phyloP scores from a whole-genome alignment of 2,797 vertebrate species.

The Gadopsis bispinosus region DNA sequence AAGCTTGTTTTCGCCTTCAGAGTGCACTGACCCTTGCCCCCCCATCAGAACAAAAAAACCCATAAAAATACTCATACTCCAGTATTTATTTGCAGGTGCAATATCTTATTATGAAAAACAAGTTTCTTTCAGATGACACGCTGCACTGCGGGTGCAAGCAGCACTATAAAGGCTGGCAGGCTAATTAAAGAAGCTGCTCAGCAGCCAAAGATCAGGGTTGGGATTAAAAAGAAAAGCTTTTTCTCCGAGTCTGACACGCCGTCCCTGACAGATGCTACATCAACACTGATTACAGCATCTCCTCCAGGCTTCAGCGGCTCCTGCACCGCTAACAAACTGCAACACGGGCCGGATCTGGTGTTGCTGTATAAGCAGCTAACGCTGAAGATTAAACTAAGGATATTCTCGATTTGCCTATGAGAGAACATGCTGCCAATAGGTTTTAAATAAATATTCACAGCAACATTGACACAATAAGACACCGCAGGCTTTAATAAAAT shows the following conservation, averaged over 20 bases:
- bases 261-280: not conserved
- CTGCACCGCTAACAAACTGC: not conserved
- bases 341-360: not conserved
- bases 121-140: not conserved
- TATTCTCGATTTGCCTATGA: not conserved
- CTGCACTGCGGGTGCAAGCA: not conserved
- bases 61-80: not conserved
- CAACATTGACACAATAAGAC: not conserved
- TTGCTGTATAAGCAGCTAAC: not conserved
- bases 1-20: not conserved
- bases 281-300: not conserved
- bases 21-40: not conserved
- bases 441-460: not conserved
- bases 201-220: not conserved
- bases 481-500: accelerated
- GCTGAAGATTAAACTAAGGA: too few species aligned
- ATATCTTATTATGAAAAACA: not conserved
- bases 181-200: conserved; percentile 6
- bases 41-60: not conserved
- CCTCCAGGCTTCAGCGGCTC: not conserved
- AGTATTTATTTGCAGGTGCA: not conserved
- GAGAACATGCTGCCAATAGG: not conserved
- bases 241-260: not conserved
- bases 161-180: not conserved
- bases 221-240: not conserved